These are phyloP conservation scores for Antheraea pernyi DNA, from an alignment of 1,140 invertebrate genomes.

Conservation along the genomic window DNA sequence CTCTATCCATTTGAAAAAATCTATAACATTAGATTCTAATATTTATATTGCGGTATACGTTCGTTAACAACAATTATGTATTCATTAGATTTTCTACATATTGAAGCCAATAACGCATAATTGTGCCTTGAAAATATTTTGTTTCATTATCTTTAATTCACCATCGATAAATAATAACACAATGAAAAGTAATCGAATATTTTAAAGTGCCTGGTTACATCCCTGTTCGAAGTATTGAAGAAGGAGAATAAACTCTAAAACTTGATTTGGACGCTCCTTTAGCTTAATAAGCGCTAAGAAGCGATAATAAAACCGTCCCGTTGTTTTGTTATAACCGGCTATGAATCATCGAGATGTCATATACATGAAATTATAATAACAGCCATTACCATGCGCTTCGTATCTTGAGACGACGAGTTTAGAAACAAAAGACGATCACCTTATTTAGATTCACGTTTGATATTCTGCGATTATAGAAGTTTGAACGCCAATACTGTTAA, in stretches of 20 bases:
- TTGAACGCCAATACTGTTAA: neutral
- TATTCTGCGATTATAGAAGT: neutral
- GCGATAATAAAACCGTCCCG: conserved; percentile 5
- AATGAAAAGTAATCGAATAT: neutral
- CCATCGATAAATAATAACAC: too few relatives aligned
- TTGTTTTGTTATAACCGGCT: neutral
- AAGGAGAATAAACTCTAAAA: conserved; percentile 1
- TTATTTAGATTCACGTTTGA: neutral
- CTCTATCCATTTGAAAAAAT: too few relatives aligned
- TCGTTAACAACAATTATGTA: too few relatives aligned
- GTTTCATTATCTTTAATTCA: too few relatives aligned
- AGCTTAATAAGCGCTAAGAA: conserved; percentile 8
- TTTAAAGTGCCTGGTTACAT: neutral
- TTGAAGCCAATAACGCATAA: too few relatives aligned
- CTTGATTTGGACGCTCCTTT: conserved; percentile 5
- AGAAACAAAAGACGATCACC: neutral
- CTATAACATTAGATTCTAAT: too few relatives aligned
- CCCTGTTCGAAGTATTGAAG: neutral
- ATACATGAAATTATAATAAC: conserved; percentile 6
- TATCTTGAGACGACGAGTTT: conserved; percentile 6
- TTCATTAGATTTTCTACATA: too few relatives aligned
- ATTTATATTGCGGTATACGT: too few relatives aligned
- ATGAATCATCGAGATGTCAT: conserved; percentile 9
- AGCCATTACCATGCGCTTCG: conserved; percentile 9
- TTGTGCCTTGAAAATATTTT: too few relatives aligned